Evolutionary conservation across 2,113 vertebrate genomes (phyloP).

Genomic region (Dicentrarchus labrax): DNA sequence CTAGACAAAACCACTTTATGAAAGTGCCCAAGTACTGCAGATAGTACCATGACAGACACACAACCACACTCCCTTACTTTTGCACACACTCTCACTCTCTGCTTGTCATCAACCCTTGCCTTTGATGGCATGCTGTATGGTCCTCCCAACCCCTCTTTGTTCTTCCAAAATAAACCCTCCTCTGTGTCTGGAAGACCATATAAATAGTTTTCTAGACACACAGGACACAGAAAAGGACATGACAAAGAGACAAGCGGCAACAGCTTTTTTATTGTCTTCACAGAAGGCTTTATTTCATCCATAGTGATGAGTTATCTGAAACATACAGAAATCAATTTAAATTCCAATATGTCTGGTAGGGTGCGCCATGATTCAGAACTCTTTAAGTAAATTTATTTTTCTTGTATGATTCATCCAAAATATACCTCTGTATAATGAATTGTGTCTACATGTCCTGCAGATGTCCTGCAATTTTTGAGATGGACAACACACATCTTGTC

Average conservation of each 20-base stretch:
- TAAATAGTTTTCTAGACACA: neutral
- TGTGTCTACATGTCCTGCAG: neutral
- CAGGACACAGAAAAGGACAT: neutral
- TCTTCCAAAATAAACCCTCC: slow-evolving; percentile 74
- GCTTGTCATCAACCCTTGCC: slow-evolving; percentile 53
- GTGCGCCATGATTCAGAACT: neutral
- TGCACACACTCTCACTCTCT: slow-evolving; percentile 7
- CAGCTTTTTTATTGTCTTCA: neutral
- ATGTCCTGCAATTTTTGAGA: neutral
- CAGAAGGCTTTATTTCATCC: neutral
- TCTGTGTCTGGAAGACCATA: slow-evolving; percentile 27
- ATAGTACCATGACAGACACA: slow-evolving; percentile 34
- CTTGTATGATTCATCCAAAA: neutral
- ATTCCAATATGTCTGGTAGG: neutral
- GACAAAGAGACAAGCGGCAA: neutral
- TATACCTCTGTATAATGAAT: neutral
- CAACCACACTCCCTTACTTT: slow-evolving; percentile 2
- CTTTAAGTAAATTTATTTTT: neutral
- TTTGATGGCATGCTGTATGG: slow-evolving; percentile 64
- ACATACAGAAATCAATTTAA: neutral
- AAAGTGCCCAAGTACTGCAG: slow-evolving; percentile 12
- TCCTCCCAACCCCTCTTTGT: slow-evolving; percentile 57
- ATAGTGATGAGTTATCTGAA: neutral
- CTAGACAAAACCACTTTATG: slow-evolving; percentile 23
- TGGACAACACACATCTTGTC: neutral